phyloP scores from a whole-genome alignment of 2,888 invertebrate species.

The Phyto melanocephala region DNA sequence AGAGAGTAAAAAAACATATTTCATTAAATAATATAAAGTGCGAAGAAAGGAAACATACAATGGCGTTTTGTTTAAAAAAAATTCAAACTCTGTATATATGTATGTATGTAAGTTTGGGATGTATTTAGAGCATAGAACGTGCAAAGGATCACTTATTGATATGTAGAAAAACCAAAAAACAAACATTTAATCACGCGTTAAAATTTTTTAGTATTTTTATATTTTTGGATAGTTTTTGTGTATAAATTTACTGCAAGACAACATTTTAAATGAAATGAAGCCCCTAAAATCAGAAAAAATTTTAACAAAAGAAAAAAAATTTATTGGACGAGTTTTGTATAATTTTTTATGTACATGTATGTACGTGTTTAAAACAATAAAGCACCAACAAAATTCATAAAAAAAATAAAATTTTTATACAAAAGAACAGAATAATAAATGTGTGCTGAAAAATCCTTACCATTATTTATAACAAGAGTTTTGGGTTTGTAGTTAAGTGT shows the following conservation, averaged over 20 bases:
- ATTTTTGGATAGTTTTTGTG: background rate
- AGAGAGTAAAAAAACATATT: background rate
- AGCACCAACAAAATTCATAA: conserved; percentile 11
- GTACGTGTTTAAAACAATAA: conserved; percentile 52
- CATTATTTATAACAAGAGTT: background rate
- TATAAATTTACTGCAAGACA: conserved; percentile 1
- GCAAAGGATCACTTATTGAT: conserved; percentile 41
- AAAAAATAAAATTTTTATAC: background rate
- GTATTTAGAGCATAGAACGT: conserved; percentile 24
- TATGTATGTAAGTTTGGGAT: no score
- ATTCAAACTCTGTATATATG: no score
- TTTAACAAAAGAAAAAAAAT: background rate
- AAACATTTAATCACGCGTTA: conserved; percentile 38
- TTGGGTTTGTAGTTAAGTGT: background rate
- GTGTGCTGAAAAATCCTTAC: conserved; percentile 17
- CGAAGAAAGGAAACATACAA: conserved; percentile 1
- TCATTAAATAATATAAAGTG: background rate
- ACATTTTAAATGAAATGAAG: conserved; percentile 7
- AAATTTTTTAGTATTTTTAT: background rate
- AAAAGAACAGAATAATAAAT: background rate
- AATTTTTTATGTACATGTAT: conserved; percentile 12
- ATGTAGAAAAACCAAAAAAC: background rate
- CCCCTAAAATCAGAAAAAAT: conserved; percentile 12
- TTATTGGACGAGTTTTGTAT: background rate
- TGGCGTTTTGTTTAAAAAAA: no score